A percentile compares a stretch with the other conserved stretches of the same genome.
Evolutionary conservation across 2,113 vertebrate genomes (phyloP).

Genomic region (Cyprinodon brontotheroides): DNA sequence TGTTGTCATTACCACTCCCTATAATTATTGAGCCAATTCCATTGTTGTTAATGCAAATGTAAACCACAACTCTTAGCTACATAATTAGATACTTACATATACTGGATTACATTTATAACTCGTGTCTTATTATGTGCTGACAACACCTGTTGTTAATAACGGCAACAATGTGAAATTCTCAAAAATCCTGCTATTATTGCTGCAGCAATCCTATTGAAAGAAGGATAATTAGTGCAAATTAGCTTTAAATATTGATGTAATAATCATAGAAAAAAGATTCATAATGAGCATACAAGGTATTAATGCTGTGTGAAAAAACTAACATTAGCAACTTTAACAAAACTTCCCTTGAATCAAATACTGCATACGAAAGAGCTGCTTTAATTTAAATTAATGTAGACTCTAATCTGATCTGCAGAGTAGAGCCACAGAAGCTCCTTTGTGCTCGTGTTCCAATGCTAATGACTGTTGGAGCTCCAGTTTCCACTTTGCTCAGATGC

Average conservation of each 20-base stretch:
- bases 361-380: not conserved
- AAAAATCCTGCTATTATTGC: no score
- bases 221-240: not conserved
- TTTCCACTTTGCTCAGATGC: constrained; percentile 51
- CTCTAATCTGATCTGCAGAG: not conserved
- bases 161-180: no score
- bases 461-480: constrained; percentile 55
- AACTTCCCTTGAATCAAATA: not conserved
- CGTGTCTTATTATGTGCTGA: no score
- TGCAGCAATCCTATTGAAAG: no score
- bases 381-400: not conserved
- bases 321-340: not conserved
- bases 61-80: no score
- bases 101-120: no score
- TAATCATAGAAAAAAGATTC: not conserved
- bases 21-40: no score
- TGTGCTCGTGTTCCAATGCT: constrained; percentile 26
- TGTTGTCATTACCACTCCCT: no score
- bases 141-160: no score
- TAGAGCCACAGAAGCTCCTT: not conserved
- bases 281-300: not conserved
- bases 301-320: not conserved
- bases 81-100: no score
- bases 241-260: not conserved
- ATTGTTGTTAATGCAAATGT: no score